phyloP scores from a whole-genome alignment of 2,888 invertebrate species.

The Hydraecia micacea region DNA sequence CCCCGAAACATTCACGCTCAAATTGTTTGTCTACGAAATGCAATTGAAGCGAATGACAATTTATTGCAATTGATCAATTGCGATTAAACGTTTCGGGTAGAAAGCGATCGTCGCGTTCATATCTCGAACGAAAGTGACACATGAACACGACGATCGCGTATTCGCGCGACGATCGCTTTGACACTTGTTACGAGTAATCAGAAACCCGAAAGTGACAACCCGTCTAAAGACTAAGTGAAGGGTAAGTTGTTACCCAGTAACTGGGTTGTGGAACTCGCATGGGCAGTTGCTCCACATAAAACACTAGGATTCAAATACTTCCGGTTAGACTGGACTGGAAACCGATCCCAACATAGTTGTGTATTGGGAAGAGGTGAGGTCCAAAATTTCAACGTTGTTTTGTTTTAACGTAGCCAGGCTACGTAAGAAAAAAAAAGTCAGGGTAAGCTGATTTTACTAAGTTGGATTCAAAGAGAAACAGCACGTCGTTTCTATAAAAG shows the following conservation, averaged over 20 bases:
- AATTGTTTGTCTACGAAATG: too few relatives aligned
- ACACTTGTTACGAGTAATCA: neutral
- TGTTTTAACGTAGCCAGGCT: too few relatives aligned
- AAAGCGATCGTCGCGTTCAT: neutral
- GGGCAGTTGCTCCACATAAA: neutral
- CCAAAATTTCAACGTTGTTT: too few relatives aligned
- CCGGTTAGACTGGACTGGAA: too few relatives aligned
- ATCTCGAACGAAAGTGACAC: too few relatives aligned
- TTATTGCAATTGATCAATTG: neutral
- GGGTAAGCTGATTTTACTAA: neutral
- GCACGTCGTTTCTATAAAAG: neutral
- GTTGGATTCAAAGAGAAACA: neutral
- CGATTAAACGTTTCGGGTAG: neutral
- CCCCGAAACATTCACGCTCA: too few relatives aligned
- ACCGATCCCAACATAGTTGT: too few relatives aligned
- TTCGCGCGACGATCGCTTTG: too few relatives aligned
- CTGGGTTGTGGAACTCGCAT: neutral
- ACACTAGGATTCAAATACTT: neutral
- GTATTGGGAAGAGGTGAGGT: neutral
- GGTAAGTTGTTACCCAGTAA: neutral
- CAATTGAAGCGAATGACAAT: neutral
- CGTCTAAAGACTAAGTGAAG: neutral
- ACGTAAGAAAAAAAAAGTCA: neutral
- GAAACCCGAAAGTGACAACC: too few relatives aligned
- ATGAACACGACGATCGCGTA: too few relatives aligned